Base-by-base conservation (phyloP, 2,797 vertebrate genomes). In the Myotis planiceps region DNA sequence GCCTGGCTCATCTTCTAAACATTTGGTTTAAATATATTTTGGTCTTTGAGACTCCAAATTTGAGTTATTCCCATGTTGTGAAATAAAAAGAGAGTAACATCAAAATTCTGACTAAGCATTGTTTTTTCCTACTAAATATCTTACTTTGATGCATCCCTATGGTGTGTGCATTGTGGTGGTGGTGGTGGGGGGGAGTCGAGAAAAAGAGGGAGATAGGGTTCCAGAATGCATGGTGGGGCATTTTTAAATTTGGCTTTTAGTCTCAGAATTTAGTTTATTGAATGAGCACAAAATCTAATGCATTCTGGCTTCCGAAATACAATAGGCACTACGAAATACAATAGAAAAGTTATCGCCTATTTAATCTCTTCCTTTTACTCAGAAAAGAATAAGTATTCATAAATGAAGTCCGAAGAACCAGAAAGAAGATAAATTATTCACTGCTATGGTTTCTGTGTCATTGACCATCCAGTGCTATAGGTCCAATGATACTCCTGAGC, bases 61-160 rank as follows among this genome's bases (percentile, higher is more conserved):
- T 92, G 96, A 97, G 63, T 96, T 95, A 79, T 92, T 87, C 42
- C 72, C 90, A 85, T 88, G 79, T 97, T 96, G 92, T 95, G 63
- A 96, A 97, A 97, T 97, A 97, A 97, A 97, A 96, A 92, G 88
- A 95, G 45, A 95, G 6, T 92, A 95, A 92, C 63, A 91, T 96
- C 83, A 91, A 96, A 84, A 21, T 74, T 84, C 87, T 93, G 49
- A n/a, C 1, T 55, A 58, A 82, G 49, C 53, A 60, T 76, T 95
- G 13, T 75, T 80, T 69, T 88, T 84, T 92, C 53, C 23, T 66
- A 32, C 53, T 91, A 53, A 79, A 53, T 66, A 25, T 68, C 29
- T 3, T 91, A 37, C 21, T 37, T 21, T 42, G 29, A 66, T 53
- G 21, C 27, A 85, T 84, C 42, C 34, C 3, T 87, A 5, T 32